A percentile compares a stretch with the other conserved stretches of the same genome.
Evolutionary conservation across 2,888 invertebrate species (phyloP).

Genomic region (Cyaniris semiargus): DNA sequence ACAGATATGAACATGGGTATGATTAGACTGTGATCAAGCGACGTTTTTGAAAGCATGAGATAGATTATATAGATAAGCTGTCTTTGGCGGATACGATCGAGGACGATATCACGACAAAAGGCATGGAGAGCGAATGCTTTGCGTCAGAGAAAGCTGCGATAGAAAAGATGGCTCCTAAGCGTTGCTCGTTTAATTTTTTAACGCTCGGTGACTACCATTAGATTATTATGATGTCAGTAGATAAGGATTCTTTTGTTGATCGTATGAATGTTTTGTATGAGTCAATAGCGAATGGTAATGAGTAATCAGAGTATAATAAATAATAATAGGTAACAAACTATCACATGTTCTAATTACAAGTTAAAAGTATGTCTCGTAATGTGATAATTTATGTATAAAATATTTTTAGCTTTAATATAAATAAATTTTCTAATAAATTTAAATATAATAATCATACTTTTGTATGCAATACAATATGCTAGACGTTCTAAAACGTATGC

Average conservation of each 20-base stretch:
- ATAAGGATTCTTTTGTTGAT: constrained; percentile 14
- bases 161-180: constrained; percentile 25
- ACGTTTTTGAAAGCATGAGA: constrained; percentile 44
- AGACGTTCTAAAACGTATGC: constrained; percentile 46
- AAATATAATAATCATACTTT: constrained; percentile 36
- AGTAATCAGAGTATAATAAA: constrained; percentile 13
- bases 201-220: constrained; percentile 21
- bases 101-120: constrained; percentile 28
- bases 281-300: constrained; percentile 28
- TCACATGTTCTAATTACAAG: constrained; percentile 29
- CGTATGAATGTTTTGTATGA: constrained; percentile 32
- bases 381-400: constrained; percentile 29
- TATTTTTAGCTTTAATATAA: constrained; percentile 28
- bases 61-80: constrained; percentile 38
- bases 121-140: constrained; percentile 21
- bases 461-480: constrained; percentile 40
- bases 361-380: constrained; percentile 9
- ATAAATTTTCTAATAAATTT: constrained; percentile 34
- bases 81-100: constrained; percentile 32
- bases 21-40: constrained; percentile 44
- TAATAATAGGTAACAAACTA: constrained; percentile 29
- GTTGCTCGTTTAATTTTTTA: constrained; percentile 13
- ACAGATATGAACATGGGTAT: constrained; percentile 53
- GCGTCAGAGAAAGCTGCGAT: constrained; percentile 32
- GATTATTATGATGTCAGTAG: neutral